Conservation (phyloP, 2,888 invertebrate genomes). For the Meiosimyza decipiens region DNA sequence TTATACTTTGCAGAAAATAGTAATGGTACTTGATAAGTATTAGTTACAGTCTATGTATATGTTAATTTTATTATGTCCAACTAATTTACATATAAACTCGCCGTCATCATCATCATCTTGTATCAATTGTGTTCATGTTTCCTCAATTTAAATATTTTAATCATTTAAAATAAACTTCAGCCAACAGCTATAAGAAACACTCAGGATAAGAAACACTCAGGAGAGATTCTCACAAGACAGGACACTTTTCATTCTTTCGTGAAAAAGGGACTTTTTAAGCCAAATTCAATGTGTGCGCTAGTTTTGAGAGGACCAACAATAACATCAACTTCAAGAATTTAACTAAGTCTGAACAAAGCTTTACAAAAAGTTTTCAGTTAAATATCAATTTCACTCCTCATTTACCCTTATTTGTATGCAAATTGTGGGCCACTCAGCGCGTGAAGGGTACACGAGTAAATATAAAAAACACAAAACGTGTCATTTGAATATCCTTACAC, state of each 20-base stretch:
- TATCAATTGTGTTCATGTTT: neutral
- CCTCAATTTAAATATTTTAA: conserved; percentile 12
- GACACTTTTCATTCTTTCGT: neutral
- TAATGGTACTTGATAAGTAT: no score
- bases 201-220: neutral
- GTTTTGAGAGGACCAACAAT: neutral
- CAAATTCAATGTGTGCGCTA: neutral
- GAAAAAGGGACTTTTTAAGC: neutral
- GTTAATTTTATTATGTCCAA: no score
- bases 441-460: no score
- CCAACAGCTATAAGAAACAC: neutral
- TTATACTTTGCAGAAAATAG: no score
- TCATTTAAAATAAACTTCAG: conserved; percentile 4
- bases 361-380: conserved; percentile 22
- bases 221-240: no score
- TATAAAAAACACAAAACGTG: no score
- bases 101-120: no score
- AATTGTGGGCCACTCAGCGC: neutral
- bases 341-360: conserved; percentile 1
- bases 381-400: conserved; percentile 33
- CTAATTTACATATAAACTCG: no score
- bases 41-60: no score
- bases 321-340: neutral
- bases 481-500: no score
- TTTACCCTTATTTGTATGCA: conserved; percentile 33